Evolutionary conservation across 2,888 invertebrate genomes (phyloP), one percentile per base, ranked within the genome.

Genomic region (Drosophila nigricruria): DNA sequence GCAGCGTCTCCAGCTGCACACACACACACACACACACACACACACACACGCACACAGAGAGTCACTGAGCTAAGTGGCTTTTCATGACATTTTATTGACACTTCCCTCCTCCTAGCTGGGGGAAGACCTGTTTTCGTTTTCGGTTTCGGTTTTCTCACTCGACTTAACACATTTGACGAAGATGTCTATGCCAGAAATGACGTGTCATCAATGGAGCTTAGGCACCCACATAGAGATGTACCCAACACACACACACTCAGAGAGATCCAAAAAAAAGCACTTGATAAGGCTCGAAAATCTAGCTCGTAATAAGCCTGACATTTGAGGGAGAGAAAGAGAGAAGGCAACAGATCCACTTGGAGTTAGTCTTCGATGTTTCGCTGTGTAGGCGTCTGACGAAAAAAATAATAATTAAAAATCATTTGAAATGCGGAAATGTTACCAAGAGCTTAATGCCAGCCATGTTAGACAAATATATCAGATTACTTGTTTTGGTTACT

Each of bases 341-440:
- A 25, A 25, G 36, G 16, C 56, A 30, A 32, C 54, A 58, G 56
- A 87, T 83, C 82, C 85, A 81, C 36, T 64, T 70, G 58, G 45
- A 68, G 67, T 56, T 45, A 47, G 60, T 75, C 61, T 70, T 64
- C 42, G 63, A 27, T 70, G 60, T 70, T 61, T 30, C 36, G 49
- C 14, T 49, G 87, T 70, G 89, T 87, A 71, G 86, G 86, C 83
- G 86, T 88, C 42, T 69, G 64, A 20, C 20, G n/a, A 86, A 87
- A 66, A 66, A 66, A 67, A 85, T 79, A 89, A 86, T 87, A 88
- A 87, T 89, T 87, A 87, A 85, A 88, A 85, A 71, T 81, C 59
- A 81, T 85, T 89, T 85, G 73, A 70, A 87, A 87, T 89, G 86
- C 86, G 86, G 88, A 87, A 87, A 87, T 89, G 88, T 85, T 77